phyloP scores from a whole-genome alignment of 2,888 invertebrate genomes.

The Hypomecis atomaria region DNA sequence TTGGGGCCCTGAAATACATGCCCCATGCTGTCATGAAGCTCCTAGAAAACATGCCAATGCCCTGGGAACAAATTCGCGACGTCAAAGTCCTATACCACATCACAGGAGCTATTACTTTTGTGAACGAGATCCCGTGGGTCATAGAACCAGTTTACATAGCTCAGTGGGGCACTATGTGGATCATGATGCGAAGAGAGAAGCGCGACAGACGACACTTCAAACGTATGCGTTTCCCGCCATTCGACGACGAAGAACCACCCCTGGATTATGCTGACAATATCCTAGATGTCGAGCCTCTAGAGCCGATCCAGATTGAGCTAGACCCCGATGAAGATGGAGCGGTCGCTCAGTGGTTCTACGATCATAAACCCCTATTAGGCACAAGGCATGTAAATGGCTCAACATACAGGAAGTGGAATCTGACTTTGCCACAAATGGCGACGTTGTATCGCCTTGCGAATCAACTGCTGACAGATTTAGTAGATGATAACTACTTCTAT shows the following conservation, averaged over 20 bases:
- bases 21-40: conserved; percentile 99
- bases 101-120: conserved; percentile 99
- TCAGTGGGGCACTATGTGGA: conserved; percentile 99
- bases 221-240: conserved; percentile 99
- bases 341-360: conserved; percentile 99
- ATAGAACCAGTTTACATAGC: conserved; percentile 99
- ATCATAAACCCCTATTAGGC: conserved; percentile 97
- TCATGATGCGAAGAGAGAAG: conserved; percentile 99
- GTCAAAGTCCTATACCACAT: conserved; percentile 99
- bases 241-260: conserved; percentile 99
- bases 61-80: conserved; percentile 99
- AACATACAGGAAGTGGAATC: conserved; percentile 98
- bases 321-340: conserved; percentile 97
- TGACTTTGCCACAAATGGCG: conserved; percentile 98
- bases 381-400: conserved; percentile 98
- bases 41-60: conserved; percentile 99
- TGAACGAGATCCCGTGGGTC: conserved; percentile 99
- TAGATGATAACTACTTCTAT: conserved; percentile 99
- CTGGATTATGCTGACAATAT: conserved; percentile 99
- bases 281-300: conserved; percentile 98
- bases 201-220: conserved; percentile 99
- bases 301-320: conserved; percentile 99
- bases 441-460: conserved; percentile 98
- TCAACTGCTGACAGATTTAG: conserved; percentile 98
- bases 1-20: conserved; percentile 99